Percentiles rank a stretch among this genome's conserved stretches.
phyloP scores from a whole-genome alignment of 2,797 vertebrate genomes.

The Corythornis leucogaster region DNA sequence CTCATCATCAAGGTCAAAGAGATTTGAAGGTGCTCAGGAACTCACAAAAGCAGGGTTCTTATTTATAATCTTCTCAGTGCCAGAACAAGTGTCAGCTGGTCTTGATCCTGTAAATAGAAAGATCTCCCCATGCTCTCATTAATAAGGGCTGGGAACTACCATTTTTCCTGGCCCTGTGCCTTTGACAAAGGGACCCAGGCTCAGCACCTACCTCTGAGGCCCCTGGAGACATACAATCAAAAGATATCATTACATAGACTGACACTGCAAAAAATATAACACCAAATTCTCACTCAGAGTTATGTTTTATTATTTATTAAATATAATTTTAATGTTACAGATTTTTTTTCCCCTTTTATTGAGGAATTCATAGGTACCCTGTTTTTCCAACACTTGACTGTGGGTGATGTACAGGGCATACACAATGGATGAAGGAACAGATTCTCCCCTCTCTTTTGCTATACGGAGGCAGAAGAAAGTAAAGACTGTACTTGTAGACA shows the following conservation, averaged over 20 bases:
- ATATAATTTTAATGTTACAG: not conserved
- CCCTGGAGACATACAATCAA: not conserved
- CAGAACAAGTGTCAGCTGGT: slow-evolving; percentile 29
- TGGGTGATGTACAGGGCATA: not conserved
- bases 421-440: not conserved
- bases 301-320: not conserved
- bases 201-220: not conserved
- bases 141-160: slow-evolving; percentile 34
- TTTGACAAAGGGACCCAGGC: not conserved
- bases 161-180: slow-evolving; percentile 42
- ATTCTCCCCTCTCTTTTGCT: not conserved
- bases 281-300: not conserved
- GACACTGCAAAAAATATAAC: not conserved
- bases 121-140: slow-evolving; percentile 10
- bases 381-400: not conserved
- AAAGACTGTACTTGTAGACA: not conserved
- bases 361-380: not conserved
- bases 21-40: slow-evolving; percentile 35
- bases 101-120: slow-evolving; percentile 21
- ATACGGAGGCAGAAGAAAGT: not conserved
- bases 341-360: not conserved
- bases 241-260: not conserved
- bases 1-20: slow-evolving; percentile 18
- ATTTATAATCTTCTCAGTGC: slow-evolving; percentile 1
- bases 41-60: slow-evolving; percentile 17